Evolutionary conservation across 1,140 invertebrate species (phyloP).

Genomic region (Bombus ignitus): DNA sequence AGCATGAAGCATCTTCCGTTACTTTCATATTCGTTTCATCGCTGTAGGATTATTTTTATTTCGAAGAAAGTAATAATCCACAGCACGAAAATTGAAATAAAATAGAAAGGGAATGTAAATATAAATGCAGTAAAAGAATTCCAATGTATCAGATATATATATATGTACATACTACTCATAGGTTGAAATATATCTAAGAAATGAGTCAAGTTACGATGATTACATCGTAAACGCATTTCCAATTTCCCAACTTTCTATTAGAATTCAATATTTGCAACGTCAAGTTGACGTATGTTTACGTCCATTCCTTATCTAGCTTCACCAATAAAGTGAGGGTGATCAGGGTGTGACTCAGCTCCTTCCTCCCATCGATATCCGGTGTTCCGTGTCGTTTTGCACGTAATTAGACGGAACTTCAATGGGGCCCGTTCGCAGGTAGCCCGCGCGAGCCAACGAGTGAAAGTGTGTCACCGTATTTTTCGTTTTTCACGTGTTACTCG

Average conservation of each 20-base stretch:
- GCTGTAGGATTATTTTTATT: background rate
- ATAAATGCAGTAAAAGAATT: background rate
- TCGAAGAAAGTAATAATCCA: too few relatives aligned
- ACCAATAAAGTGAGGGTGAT: background rate
- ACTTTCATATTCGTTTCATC: background rate
- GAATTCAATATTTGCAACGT: background rate
- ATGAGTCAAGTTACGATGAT: background rate
- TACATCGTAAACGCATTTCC: background rate
- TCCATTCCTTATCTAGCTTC: background rate
- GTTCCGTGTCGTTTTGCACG: background rate
- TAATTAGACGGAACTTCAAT: conserved; percentile 50
- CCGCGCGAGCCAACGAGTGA: conserved; percentile 47
- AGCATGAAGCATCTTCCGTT: background rate
- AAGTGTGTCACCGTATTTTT: conserved; percentile 68
- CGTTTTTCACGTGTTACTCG: conserved; percentile 49
- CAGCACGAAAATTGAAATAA: background rate
- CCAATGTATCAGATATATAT: background rate
- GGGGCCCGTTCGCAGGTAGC: conserved; percentile 7
- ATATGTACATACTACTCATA: background rate
- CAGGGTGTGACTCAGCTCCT: background rate
- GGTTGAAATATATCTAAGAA: background rate
- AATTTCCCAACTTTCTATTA: background rate
- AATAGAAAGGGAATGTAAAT: background rate
- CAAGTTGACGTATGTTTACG: background rate
- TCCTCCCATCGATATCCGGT: background rate